Base-by-base conservation (phyloP, 2,888 invertebrate species). In the Iselma pallidipennis region DNA sequence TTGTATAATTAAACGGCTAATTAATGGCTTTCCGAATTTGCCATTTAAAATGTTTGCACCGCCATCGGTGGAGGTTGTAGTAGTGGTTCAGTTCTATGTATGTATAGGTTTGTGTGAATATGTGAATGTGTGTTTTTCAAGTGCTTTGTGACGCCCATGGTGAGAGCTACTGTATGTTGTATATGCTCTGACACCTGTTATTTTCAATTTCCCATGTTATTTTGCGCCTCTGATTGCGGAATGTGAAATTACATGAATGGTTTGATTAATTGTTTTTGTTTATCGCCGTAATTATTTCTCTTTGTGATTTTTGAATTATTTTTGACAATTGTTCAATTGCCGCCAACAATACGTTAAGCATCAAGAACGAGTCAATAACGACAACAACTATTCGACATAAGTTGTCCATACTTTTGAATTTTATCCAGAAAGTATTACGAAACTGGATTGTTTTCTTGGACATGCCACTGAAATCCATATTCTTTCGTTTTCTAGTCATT, bases 241-340 rank as follows among this genome's bases (percentile, higher is more conserved):
- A 76, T 74, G 75, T 72, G 71, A 77, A 79, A 80, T 78, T 79
- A 78, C 78, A 76, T 75, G 77, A 78, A 76, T 75, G 76, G 76
- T 76, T 78, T 80, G 80, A 80, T 80, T 79, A 80, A 81, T 81
- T 79, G 80, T 78, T 80, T 78, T 80, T 79, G 78, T 79, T 80
- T 78, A 79, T 78, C 75, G 70, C 69, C 73, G 74, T 76, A 79
- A 79, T 79, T 79, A 76, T 76, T 75, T 74, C 75, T 75, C 75
- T 78, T 78, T 78, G 77, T 77, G 74, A 76, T 76, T 75, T 21
- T 73, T 71, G 71, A 75, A 77, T 77, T 76, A 76, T 78, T 77
- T 76, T 75, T 75, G 70, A 72, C 75, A 73, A 73, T 74, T 71
- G 72, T 70, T 74, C 7, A 37, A 16, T n/a, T n/a, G n/a, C 66